These are phyloP conservation scores for Gymnoscelis rufifasciata DNA, from an alignment of 2,888 invertebrate genomes.

Conservation along the genomic window DNA sequence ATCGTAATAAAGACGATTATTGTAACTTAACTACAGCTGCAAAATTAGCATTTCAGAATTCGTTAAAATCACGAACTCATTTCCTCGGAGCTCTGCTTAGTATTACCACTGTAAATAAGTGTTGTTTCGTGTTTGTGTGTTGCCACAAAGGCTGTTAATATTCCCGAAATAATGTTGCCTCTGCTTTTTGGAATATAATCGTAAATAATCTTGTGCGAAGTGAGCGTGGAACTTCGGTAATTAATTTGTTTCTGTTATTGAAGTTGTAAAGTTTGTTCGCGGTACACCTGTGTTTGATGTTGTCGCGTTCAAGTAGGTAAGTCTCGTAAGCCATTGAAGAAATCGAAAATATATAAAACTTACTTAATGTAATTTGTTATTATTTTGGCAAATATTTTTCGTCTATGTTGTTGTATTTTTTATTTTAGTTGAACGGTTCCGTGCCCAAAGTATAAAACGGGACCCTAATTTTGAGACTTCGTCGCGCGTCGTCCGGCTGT, in stretches of 20 bases:
- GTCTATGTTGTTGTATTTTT: too few species aligned
- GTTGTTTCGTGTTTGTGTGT: slow-evolving; percentile 21
- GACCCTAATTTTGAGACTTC: too few species aligned
- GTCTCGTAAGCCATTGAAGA: too few species aligned
- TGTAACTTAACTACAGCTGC: background rate
- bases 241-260: slow-evolving; percentile 27
- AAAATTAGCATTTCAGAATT: background rate
- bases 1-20: too few species aligned
- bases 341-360: too few species aligned
- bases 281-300: slow-evolving; percentile 1
- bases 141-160: slow-evolving; percentile 31
- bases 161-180: slow-evolving; percentile 19
- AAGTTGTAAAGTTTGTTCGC: slow-evolving; percentile 12
- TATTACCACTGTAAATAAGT: slow-evolving; percentile 9
- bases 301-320: too few species aligned
- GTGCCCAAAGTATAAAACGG: too few species aligned
- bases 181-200: slow-evolving; percentile 19
- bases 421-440: too few species aligned
- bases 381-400: too few species aligned
- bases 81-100: slow-evolving; percentile 16
- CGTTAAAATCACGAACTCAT: slow-evolving; percentile 14
- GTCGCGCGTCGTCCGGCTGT: too few species aligned
- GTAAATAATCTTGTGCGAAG: slow-evolving; percentile 22
- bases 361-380: too few species aligned
- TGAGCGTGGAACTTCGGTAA: slow-evolving; percentile 24